phyloP scores from a whole-genome alignment of 1,140 invertebrate species.

The Drosophila chauvacae region DNA sequence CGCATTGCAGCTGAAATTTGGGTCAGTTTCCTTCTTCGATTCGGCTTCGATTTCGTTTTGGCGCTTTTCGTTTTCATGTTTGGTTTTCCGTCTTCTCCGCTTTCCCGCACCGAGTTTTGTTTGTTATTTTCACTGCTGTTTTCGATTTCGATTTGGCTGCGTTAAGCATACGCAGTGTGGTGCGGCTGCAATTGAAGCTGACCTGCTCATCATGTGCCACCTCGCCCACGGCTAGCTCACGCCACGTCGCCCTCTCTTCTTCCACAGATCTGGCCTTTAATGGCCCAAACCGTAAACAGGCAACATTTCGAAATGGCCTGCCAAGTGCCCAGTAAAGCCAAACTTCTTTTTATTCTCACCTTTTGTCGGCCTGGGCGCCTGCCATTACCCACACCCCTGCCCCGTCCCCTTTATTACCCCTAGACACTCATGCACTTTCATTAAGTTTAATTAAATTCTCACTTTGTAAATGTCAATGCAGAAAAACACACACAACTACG shows the following conservation, averaged over 20 bases:
- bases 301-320: slow-evolving; percentile 50
- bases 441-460: slow-evolving; percentile 82
- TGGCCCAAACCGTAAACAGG: slow-evolving; percentile 53
- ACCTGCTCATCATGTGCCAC: slow-evolving; percentile 40
- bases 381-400: slow-evolving; percentile 11
- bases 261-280: slow-evolving; percentile 33
- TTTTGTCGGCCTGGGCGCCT: slow-evolving; percentile 21
- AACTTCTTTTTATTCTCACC: slow-evolving; percentile 37
- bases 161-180: slow-evolving; percentile 78
- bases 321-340: slow-evolving; percentile 55
- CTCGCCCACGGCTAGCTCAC: slow-evolving; percentile 9
- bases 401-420: slow-evolving; percentile 24
- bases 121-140: slow-evolving; percentile 15
- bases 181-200: slow-evolving; percentile 40
- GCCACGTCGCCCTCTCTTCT: no score
- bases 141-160: slow-evolving; percentile 59
- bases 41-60: slow-evolving; percentile 35
- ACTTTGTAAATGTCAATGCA: slow-evolving; percentile 81
- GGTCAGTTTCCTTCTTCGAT: slow-evolving; percentile 37
- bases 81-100: not conserved
- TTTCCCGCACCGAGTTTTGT: not conserved
- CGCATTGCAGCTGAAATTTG: slow-evolving; percentile 58
- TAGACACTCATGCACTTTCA: slow-evolving; percentile 72
- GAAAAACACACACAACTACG: slow-evolving; percentile 50
- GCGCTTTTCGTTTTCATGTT: slow-evolving; percentile 3